These are phyloP conservation scores for Apaloderma vittatum DNA, from an alignment of 2,113 vertebrate genomes.

Conservation along the genomic window DNA sequence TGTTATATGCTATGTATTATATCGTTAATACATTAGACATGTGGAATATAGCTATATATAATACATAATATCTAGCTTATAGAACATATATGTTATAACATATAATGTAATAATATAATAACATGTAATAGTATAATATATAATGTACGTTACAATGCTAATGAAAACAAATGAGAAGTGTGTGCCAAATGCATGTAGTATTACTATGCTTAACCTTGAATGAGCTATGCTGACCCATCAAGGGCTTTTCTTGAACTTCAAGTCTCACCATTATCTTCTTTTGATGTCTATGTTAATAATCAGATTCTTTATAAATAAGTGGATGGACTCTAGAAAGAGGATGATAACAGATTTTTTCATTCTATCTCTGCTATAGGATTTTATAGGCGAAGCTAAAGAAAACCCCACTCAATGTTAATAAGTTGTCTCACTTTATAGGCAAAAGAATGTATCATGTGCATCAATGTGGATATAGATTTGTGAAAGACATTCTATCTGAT, in stretches of 20 bases:
- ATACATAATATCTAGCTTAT: too few relatives aligned
- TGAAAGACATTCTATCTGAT: neutral
- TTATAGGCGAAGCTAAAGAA: neutral
- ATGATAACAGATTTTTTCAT: neutral
- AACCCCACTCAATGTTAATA: neutral
- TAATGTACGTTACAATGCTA: too few relatives aligned
- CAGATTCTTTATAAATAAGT: neutral
- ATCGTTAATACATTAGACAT: too few relatives aligned
- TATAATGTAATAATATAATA: too few relatives aligned
- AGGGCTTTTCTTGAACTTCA: neutral
- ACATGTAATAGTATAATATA: too few relatives aligned
- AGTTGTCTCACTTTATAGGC: neutral
- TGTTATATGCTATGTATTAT: too few relatives aligned
- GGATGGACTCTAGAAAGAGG: neutral
- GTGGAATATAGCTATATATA: too few relatives aligned
- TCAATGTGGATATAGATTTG: neutral
- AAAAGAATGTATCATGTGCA: neutral
- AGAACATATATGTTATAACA: too few relatives aligned
- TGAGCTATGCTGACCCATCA: neutral
- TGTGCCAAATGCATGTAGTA: neutral
- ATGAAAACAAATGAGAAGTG: neutral
- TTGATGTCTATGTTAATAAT: neutral
- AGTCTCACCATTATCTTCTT: neutral
- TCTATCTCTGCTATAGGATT: neutral
- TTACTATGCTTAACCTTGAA: neutral